Conservation (phyloP, 2,797 vertebrate genomes). For the Intellagama lesueurii region DNA sequence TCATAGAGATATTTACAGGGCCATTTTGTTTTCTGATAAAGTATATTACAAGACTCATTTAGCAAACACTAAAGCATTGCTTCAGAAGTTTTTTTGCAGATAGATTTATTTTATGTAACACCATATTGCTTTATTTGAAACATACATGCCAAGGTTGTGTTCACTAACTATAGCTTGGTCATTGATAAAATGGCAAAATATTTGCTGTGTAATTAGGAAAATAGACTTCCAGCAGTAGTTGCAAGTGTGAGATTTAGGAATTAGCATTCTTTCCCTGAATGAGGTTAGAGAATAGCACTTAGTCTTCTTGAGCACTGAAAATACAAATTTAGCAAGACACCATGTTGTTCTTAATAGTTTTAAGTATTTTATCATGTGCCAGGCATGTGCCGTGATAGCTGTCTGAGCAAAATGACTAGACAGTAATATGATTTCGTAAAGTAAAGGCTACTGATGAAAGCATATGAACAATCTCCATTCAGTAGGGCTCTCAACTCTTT, state of each 20-base stretch:
- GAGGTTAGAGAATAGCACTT: conserved; percentile 68
- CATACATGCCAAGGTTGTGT: conserved; percentile 76
- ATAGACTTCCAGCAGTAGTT: conserved; percentile 77
- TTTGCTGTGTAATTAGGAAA: conserved; percentile 70
- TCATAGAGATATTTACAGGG: conserved; percentile 77
- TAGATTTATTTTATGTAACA: conserved; percentile 73
- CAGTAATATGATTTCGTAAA: conserved; percentile 28
- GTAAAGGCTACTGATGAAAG: conserved; percentile 60
- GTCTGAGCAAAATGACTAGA: conserved; percentile 40
- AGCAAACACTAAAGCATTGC: conserved; percentile 85
- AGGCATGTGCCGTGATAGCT: conserved; percentile 58
- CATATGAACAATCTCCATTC: conserved; percentile 3
- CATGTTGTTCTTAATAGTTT: conserved; percentile 53
- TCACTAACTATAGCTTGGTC: conserved; percentile 77
- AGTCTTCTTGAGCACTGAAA: conserved; percentile 68
- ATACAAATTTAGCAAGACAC: conserved; percentile 59
- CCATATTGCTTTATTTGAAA: conserved; percentile 79
- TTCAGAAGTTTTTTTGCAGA: conserved; percentile 53
- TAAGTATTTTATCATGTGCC: conserved; percentile 52
- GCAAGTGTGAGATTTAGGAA: conserved; percentile 71
- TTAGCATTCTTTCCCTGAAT: conserved; percentile 68
- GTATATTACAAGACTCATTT: conserved; percentile 73
- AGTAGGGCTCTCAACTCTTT: conserved; percentile 25
- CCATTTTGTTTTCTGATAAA: conserved; percentile 74
- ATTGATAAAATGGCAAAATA: conserved; percentile 74